These are phyloP conservation scores for Pimephales promelas DNA, from an alignment of 2,113 vertebrate genomes.

Conservation along the genomic window DNA sequence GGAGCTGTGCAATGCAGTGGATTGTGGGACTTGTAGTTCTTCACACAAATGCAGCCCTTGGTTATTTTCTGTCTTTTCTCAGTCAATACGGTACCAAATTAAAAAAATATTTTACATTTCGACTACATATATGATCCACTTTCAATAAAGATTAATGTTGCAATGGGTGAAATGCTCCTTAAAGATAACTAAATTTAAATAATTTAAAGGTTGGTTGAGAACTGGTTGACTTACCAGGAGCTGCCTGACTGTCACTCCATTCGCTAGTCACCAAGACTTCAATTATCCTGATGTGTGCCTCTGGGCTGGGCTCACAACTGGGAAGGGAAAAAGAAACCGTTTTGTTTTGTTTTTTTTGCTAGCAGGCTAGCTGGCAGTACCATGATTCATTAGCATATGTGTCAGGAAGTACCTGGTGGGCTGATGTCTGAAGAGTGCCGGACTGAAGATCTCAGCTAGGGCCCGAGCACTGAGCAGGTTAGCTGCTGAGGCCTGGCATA, in stretches of 20 bases:
- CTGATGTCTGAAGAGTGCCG: slow-evolving; percentile 87
- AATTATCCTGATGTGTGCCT: slow-evolving; percentile 85
- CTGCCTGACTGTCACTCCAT: slow-evolving; percentile 86
- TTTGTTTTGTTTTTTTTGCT: neutral
- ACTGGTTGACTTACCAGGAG: slow-evolving; percentile 83
- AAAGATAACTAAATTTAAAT: neutral
- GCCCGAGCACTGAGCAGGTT: slow-evolving; percentile 85
- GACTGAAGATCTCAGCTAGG: slow-evolving; percentile 92
- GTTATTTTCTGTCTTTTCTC: too few species aligned
- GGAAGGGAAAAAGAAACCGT: slow-evolving; percentile 34
- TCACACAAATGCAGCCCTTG: too few species aligned
- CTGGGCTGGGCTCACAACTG: slow-evolving; percentile 88
- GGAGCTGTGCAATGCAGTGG: too few species aligned
- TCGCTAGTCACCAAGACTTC: slow-evolving; percentile 92
- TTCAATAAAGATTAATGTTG: too few species aligned
- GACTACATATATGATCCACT: too few species aligned
- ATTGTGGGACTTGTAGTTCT: too few species aligned
- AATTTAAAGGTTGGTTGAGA: neutral
- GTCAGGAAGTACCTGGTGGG: slow-evolving; percentile 75
- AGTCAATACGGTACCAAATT: too few species aligned
- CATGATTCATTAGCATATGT: slow-evolving; percentile 43
- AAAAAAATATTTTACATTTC: too few species aligned
- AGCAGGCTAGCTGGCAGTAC: neutral
- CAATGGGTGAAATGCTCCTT: too few species aligned
- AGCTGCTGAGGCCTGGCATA: slow-evolving; percentile 86